phyloP scores from a whole-genome alignment of 2,113 vertebrate species.

The Speoplatyrhinus poulsoni region DNA sequence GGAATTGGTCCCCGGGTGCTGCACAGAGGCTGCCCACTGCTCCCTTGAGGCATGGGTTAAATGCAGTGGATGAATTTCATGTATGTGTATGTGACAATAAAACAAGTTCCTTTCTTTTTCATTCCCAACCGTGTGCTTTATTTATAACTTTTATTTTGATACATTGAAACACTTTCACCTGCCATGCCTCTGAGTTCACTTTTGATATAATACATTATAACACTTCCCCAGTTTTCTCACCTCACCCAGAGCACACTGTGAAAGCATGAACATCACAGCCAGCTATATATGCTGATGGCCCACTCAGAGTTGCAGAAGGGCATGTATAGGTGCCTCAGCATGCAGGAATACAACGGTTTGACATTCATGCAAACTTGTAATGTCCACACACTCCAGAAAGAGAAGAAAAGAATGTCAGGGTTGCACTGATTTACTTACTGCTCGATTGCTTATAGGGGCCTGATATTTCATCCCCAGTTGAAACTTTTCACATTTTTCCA shows the following conservation, averaged over 20 bases:
- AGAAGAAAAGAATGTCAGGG: not conserved
- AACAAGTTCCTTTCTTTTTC: not conserved
- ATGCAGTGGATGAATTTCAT: too few species aligned
- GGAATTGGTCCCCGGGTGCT: too few species aligned
- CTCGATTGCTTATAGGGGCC: too few species aligned
- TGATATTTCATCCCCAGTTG: too few species aligned
- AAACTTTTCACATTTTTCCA: too few species aligned
- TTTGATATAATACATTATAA: conserved; percentile 63
- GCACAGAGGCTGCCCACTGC: too few species aligned
- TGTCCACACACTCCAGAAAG: conserved; percentile 4
- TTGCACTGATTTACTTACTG: too few species aligned
- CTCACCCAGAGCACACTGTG: conserved; percentile 51
- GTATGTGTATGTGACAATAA: too few species aligned
- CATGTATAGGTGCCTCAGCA: conserved; percentile 47
- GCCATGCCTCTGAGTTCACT: conserved; percentile 45
- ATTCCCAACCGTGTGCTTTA: conserved; percentile 49
- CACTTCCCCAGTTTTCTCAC: conserved; percentile 68
- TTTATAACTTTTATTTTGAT: conserved; percentile 56
- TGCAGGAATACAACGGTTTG: conserved; percentile 36
- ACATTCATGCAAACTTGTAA: not conserved
- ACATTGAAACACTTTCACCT: conserved; percentile 62
- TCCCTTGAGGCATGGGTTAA: too few species aligned
- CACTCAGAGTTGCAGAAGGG: conserved; percentile 51
- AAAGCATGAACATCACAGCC: conserved; percentile 53
- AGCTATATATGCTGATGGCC: conserved; percentile 52